phyloP scores from a whole-genome alignment of 1,140 invertebrate genomes.

The Cataglyphis hispanica region DNA sequence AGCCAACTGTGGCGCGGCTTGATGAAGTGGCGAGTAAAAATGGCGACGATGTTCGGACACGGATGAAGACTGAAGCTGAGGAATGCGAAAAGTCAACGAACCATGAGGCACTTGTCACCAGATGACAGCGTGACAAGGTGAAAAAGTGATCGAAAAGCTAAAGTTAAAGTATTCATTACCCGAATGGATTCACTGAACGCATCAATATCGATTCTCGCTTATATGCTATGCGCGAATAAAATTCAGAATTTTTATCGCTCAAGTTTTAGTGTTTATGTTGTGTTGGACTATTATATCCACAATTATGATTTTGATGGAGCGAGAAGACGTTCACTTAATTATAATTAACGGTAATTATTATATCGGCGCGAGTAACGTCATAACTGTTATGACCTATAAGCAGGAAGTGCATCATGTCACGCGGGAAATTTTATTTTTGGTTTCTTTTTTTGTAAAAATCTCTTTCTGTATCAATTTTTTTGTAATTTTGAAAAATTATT shows the following conservation, averaged over 20 bases:
- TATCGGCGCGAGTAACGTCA: background rate
- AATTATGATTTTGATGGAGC: background rate
- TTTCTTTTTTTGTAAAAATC: background rate
- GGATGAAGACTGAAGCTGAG: background rate
- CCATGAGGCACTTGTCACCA: constrained; percentile 66
- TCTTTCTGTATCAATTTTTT: background rate
- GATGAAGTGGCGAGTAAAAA: constrained; percentile 68
- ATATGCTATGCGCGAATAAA: background rate
- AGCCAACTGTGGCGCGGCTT: constrained; percentile 19
- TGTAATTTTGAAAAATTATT: background rate
- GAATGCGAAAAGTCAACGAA: constrained; percentile 50
- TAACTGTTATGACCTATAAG: background rate
- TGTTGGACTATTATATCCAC: no score
- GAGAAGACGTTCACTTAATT: constrained; percentile 5
- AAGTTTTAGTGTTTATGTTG: background rate
- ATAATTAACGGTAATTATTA: background rate
- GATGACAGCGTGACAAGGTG: constrained; percentile 77
- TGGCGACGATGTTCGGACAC: constrained; percentile 69
- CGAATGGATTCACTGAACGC: background rate
- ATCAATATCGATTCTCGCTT: background rate
- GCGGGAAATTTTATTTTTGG: background rate
- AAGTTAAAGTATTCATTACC: background rate
- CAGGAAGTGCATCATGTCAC: background rate
- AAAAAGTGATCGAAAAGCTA: constrained; percentile 5
- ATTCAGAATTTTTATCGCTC: background rate